phyloP scores from a whole-genome alignment of 2,113 vertebrate genomes.

The Buteo buteo region DNA sequence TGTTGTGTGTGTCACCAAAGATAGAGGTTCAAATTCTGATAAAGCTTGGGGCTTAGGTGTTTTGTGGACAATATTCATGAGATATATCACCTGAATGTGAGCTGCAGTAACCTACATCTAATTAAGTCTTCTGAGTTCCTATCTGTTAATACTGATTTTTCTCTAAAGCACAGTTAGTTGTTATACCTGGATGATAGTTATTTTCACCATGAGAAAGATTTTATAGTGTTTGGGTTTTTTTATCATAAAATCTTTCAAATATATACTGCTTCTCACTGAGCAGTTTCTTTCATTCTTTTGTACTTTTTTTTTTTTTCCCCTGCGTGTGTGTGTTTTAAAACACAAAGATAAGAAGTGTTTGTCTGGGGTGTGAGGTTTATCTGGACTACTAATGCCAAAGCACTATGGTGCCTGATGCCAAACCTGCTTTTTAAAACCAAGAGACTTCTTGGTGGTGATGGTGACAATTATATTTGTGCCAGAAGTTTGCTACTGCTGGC shows the following conservation, averaged over 20 bases:
- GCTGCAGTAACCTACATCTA: neutral
- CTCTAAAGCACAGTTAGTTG: neutral
- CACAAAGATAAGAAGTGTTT: neutral
- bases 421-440: neutral
- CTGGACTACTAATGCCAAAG: neutral
- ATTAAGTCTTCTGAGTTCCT: neutral
- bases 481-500: neutral
- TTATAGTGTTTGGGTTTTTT: neutral
- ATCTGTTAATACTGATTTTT: neutral
- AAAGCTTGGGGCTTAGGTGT: neutral
- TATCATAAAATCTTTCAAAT: neutral
- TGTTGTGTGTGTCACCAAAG: neutral
- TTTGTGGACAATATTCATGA: neutral
- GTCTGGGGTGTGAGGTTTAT: neutral
- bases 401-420: neutral
- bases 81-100: neutral
- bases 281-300: neutral
- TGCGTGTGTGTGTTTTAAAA: neutral
- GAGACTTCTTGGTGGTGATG: neutral
- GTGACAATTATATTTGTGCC: neutral
- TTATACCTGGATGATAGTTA: neutral
- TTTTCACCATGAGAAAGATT: neutral
- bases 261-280: neutral
- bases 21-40: neutral
- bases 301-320: neutral